A percentile compares a stretch with the other conserved stretches of the same genome.
phyloP scores from a whole-genome alignment of 2,888 invertebrate species.

The Thalpophila matura region DNA sequence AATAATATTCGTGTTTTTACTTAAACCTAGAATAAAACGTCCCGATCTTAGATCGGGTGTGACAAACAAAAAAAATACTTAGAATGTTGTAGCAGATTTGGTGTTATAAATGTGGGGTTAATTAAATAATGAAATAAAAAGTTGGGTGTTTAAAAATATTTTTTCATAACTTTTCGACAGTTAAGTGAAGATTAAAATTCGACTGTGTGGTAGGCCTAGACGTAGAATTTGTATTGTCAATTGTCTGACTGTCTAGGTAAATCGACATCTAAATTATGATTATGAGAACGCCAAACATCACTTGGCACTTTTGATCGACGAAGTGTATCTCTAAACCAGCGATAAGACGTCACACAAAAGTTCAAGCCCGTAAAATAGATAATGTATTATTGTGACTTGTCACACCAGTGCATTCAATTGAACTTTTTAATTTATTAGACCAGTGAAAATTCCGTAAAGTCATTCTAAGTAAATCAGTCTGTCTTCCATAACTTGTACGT shows the following conservation, averaged over 20 bases:
- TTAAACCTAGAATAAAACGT: constrained; percentile 45
- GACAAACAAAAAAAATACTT: constrained; percentile 50
- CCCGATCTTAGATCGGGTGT: constrained; percentile 44
- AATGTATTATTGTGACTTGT: constrained; percentile 14
- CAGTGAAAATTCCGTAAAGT: constrained; percentile 37
- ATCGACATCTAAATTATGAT: constrained; percentile 30
- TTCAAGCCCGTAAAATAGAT: constrained; percentile 3
- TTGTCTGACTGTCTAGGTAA: constrained; percentile 51
- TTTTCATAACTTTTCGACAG: constrained; percentile 56
- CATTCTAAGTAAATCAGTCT: constrained; percentile 69
- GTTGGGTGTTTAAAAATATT: constrained; percentile 54
- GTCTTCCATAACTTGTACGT: constrained; percentile 77
- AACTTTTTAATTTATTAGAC: constrained; percentile 18
- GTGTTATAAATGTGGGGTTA: constrained; percentile 52
- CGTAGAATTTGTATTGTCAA: constrained; percentile 59
- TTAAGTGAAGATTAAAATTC: constrained; percentile 46
- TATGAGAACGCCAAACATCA: constrained; percentile 18
- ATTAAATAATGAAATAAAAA: constrained; percentile 41
- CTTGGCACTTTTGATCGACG: constrained; percentile 11
- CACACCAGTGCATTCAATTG: constrained; percentile 7
- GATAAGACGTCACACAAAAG: constrained; percentile 9
- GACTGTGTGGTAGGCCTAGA: constrained; percentile 58
- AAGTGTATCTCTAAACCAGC: constrained; percentile 12
- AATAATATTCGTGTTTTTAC: constrained; percentile 53
- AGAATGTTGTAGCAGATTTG: constrained; percentile 56